Percentiles rank a stretch among this genome's conserved stretches.
phyloP scores from a whole-genome alignment of 2,113 vertebrate genomes.

The Nothocercus nigrocapillus region DNA sequence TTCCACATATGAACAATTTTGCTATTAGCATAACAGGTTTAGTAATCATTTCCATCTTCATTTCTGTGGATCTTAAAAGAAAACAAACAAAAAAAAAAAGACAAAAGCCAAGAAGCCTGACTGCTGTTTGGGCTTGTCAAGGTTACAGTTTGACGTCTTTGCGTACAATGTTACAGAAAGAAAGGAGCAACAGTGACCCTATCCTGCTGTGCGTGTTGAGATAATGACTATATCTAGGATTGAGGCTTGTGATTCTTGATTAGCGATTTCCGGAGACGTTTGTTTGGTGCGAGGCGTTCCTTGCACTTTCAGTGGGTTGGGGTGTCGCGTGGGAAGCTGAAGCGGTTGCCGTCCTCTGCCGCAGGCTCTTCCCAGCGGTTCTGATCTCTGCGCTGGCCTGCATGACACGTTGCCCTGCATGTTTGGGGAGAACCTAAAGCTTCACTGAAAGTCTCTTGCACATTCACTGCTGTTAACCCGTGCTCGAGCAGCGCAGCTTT shows the following conservation, averaged over 20 bases:
- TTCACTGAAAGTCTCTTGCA: slow-evolving; percentile 56
- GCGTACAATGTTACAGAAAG: background rate
- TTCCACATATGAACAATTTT: background rate
- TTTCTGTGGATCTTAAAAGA: background rate
- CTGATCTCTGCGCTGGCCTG: slow-evolving; percentile 65
- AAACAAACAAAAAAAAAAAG: background rate
- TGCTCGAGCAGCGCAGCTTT: slow-evolving; percentile 62
- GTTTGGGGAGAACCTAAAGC: slow-evolving; percentile 62
- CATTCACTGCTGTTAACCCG: slow-evolving; percentile 24
- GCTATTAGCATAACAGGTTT: background rate
- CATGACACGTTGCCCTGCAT: slow-evolving; percentile 77
- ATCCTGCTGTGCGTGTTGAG: background rate
- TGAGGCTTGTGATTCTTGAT: slow-evolving; percentile 1
- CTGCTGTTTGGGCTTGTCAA: background rate
- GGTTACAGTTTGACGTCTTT: background rate
- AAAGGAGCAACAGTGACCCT: background rate
- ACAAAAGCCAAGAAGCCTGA: background rate
- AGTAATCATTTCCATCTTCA: background rate
- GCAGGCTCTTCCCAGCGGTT: slow-evolving; percentile 70
- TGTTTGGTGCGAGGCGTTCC: background rate
- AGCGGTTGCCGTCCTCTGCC: slow-evolving; percentile 83
- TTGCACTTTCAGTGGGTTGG: slow-evolving; percentile 22
- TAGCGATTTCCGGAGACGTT: background rate
- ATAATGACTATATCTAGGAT: background rate
- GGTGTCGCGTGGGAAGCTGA: slow-evolving; percentile 68